Evolutionary conservation across 2,888 invertebrate species (phyloP), one percentile per base, ranked within the genome.

Genomic region (Dioctria rufipes): DNA sequence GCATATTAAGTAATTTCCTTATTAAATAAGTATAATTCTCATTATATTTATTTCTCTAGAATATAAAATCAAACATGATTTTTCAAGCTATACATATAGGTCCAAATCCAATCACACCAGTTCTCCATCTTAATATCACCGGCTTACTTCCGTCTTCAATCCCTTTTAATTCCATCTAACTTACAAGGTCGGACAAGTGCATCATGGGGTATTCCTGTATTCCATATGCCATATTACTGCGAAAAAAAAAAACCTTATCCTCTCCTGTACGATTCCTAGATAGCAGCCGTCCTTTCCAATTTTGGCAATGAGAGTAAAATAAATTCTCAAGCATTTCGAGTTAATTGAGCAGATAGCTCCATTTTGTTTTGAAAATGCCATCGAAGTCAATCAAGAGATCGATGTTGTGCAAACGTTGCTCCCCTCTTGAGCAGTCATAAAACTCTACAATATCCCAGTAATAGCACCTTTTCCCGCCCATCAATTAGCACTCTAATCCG

Each of bases 401-500:
- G 69, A 54, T 25, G 37, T 71, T 71, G 39, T 37, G n/a, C 49
- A 51, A 71, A 37, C 69, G 43, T 43, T n/a, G 25, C 25, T 71
- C 51, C 13, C 51, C 66, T 13, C 63, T 6, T 9, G 4, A 13
- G 66, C 46, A 13, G n/a, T 77, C 61, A 77, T 77, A 63, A 63
- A 63, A 49, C 39, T 63, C 46, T 42, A 63, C 63, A 77, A 63
- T 25, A 25, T 46, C 37, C 77, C 49, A 39, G 25, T 49, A 46
- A 77, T 46, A 39, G 8, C 25, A 46, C 51, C 69, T 80, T 51
- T 80, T 61, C 77, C 78, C 80, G 78, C 77, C 78, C 78, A 67
- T 43, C 81, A 81, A 81, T 81, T 81, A 81, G 81, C 73, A 71
- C 81, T 80, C 78, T 80, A 66, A 66, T 66, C 54, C 40, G 39